Evolutionary conservation across 2,113 vertebrate species (phyloP), one percentile per base, ranked within the genome.

Genomic region (Indicator maculatus): DNA sequence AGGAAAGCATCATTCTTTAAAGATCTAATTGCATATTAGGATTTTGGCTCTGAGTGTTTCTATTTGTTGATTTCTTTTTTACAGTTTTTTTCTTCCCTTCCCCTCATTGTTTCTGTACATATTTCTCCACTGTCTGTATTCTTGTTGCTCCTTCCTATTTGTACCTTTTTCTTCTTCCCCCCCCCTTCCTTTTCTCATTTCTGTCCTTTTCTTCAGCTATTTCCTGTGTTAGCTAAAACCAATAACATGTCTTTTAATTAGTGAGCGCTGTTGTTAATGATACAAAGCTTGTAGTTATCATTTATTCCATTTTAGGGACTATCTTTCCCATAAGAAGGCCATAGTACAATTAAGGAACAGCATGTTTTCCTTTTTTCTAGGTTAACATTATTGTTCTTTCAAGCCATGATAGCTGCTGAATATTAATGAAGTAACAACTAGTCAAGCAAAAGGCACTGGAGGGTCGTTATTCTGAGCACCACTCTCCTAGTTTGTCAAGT

Each of bases 361-460:
- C 1, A 63, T 80, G n/a, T 58, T 90, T 83, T 66, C 8, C 17
- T 81, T 86, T 85, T 85, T 92, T 74, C 47, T 61, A 26, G 4
- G 74, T 94, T 81, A 53, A 19, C 17, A 44, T 87, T 33, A 41
- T 67, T 90, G 19, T 65, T 94, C 39, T 94, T 97, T 87, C 55
- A 79, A 90, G 52, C 28, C 27, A 13, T 14, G 11, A 67, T 39
- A 93, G 36, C 8, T 93, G 26, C 11, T 71, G 73, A 96, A 94
- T 96, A 56, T 28, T 83, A 87, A 93, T 41, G 27, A 83, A 56
- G 33, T 31, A 72, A 33, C 38, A 79, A 3, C 20, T 75, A 31
- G 77, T 70, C 39, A 59, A 70, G 88, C 1, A 8, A 84, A 64
- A 92, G 26, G 33, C 44, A 44, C 33, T 63, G 21, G 9, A 80